Percentiles rank a stretch among this genome's conserved stretches.
Evolutionary conservation across 2,797 vertebrate species (phyloP).

Genomic region (Tokudaia tokunoshimensis): DNA sequence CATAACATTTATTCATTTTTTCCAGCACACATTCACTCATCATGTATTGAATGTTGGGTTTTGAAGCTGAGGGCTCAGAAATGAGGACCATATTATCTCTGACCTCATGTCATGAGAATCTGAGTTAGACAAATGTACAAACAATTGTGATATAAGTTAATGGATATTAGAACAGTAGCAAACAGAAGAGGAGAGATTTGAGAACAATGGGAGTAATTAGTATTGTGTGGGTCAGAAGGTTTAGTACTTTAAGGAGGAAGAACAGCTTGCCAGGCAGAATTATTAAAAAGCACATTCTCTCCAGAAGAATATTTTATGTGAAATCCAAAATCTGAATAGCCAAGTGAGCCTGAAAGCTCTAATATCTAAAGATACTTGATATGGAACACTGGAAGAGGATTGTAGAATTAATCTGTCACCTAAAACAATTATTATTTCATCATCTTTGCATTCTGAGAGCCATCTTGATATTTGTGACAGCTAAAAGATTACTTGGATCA

Average conservation of each 20-base stretch:
- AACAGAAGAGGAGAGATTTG: background rate
- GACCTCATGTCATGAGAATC: conserved; percentile 9
- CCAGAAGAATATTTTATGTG: background rate
- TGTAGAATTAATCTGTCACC: background rate
- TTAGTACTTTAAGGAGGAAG: background rate
- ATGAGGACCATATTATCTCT: background rate
- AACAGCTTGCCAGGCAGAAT: background rate
- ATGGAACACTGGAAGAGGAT: background rate
- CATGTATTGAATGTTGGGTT: background rate
- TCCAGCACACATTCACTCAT: conserved; percentile 30
- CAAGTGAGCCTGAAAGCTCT: background rate
- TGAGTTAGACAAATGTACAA: conserved; percentile 20
- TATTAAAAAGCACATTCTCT: background rate
- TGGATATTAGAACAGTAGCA: background rate
- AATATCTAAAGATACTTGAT: background rate
- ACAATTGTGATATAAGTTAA: background rate
- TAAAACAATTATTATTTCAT: background rate
- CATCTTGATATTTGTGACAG: background rate
- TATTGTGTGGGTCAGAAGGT: background rate
- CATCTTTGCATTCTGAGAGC: background rate
- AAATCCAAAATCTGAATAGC: background rate
- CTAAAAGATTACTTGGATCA: background rate
- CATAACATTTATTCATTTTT: conserved; percentile 1
- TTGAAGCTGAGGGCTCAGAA: conserved; percentile 12
- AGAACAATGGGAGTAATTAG: background rate